Base-by-base conservation (phyloP, 2,113 vertebrate genomes). In the Odocoileus virginianus region DNA sequence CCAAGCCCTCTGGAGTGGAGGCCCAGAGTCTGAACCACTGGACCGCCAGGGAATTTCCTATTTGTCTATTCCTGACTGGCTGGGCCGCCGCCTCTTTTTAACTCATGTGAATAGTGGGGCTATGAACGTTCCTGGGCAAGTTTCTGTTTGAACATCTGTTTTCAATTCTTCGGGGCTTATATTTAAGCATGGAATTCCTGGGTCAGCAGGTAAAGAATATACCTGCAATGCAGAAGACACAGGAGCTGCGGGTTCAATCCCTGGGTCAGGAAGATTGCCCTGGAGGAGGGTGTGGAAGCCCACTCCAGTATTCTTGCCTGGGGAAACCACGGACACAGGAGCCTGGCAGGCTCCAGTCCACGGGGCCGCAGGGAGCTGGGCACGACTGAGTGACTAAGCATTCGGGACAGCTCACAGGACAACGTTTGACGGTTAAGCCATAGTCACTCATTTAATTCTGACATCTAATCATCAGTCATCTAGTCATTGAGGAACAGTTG, bases 1-100 rank as follows among this genome's bases (percentile, higher is more conserved):
- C 19, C 1, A 12, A 71, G 19, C 9, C 67, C n/a, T 40, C n/a
- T 23, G 67, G 67, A 23, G n/a, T 5, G n/a, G n/a, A 71, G 36
- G n/a, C 67, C 64, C n/a, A 5, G n/a, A 11, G 2, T n/a, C 64
- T 1, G n/a, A 14, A 2, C 33, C 33, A 21, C n/a, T 1, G n/a
- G n/a, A 5, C n/a, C 17, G 5, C 17, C n/a, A 23, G n/a, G 64
- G 67, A 36, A 21, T 36, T 67, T 23, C 67, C n/a, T 3, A 1
- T 5, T 2, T 3, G 9, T 36, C 64, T 6, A 5, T 23, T 1
- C 10, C 17, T 10, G 4, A 23, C 5, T 23, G 9, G 5, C n/a
- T 23, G n/a, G n/a, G n/a, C 10, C 1, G n/a, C 67, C 10, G 19
- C 67, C 64, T 12, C n/a, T 36, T 36, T 21, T 11, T 5, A 11